Percentiles rank a stretch among this genome's conserved stretches.
Evolutionary conservation across 2,797 vertebrate species (phyloP).

Genomic region (Jordanella pulchra): DNA sequence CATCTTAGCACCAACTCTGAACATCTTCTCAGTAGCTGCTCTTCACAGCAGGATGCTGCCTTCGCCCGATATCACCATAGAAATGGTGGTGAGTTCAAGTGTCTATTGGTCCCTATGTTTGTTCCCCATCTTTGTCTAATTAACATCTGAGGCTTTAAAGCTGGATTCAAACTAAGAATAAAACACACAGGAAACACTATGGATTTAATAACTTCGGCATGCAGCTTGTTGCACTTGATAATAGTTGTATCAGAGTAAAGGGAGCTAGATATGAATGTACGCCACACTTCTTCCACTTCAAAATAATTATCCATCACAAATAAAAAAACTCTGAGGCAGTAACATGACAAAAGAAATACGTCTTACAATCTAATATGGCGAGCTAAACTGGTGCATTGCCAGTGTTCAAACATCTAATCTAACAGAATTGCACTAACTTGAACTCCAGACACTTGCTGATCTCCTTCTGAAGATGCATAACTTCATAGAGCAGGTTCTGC

Average conservation of each 20-base stretch:
- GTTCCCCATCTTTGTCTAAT: neutral
- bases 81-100: too few species aligned
- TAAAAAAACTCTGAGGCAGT: neutral
- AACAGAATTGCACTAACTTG: constrained; percentile 84
- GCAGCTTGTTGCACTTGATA: neutral
- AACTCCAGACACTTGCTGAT: constrained; percentile 98
- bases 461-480: constrained; percentile 99
- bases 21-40: too few species aligned
- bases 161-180: neutral
- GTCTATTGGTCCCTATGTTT: neutral
- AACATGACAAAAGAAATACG: neutral
- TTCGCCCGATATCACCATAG: too few species aligned
- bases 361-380: neutral
- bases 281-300: neutral
- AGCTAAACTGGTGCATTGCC: neutral
- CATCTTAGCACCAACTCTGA: neutral
- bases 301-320: neutral
- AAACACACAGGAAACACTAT: neutral
- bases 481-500: constrained; percentile 98
- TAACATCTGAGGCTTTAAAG: neutral
- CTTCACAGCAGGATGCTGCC: neutral
- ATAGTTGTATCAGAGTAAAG: neutral
- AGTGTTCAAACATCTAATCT: neutral
- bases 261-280: neutral
- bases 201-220: neutral